Percentiles rank a stretch among this genome's conserved stretches.
phyloP scores from a whole-genome alignment of 2,797 vertebrate genomes.

The Sebastes elongatus region DNA sequence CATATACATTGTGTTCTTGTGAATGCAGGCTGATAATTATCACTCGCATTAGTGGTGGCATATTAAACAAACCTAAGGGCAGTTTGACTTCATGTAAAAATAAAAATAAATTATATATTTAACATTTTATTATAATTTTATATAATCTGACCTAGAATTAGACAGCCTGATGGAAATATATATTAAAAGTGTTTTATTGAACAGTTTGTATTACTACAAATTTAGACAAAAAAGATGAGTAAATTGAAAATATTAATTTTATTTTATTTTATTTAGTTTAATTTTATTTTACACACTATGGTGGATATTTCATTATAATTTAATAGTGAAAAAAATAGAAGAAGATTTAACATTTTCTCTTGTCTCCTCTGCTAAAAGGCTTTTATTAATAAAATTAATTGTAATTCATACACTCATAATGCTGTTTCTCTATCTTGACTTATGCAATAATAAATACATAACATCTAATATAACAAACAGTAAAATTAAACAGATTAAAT shows the following conservation, averaged over 20 bases:
- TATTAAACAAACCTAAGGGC: conserved; percentile 65
- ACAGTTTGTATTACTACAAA: not conserved
- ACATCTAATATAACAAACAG: not conserved
- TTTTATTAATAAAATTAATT: no score
- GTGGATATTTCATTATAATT: not conserved
- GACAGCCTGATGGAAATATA: not conserved
- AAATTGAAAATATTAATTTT: not conserved
- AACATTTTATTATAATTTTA: not conserved
- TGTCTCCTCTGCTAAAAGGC: not conserved
- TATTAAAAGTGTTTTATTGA: conserved; percentile 4
- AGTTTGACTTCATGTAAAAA: conserved; percentile 42
- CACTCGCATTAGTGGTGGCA: conserved; percentile 66
- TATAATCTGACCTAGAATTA: conserved; percentile 1
- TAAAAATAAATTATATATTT: conserved; percentile 18
- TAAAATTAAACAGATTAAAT: not conserved
- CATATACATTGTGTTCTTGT: conserved; percentile 75
- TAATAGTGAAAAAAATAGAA: no score
- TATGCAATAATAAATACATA: not conserved
- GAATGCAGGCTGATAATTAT: conserved; percentile 70
- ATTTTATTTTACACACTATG: not conserved
- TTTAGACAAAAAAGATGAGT: not conserved
- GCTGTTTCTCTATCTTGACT: not conserved
- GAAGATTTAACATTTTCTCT: not conserved
- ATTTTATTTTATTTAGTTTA: not conserved
- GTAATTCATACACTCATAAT: not conserved